Evolutionary conservation across 2,888 invertebrate species (phyloP), one percentile per base, ranked within the genome.

Genomic region (Nemapogon koenigi): DNA sequence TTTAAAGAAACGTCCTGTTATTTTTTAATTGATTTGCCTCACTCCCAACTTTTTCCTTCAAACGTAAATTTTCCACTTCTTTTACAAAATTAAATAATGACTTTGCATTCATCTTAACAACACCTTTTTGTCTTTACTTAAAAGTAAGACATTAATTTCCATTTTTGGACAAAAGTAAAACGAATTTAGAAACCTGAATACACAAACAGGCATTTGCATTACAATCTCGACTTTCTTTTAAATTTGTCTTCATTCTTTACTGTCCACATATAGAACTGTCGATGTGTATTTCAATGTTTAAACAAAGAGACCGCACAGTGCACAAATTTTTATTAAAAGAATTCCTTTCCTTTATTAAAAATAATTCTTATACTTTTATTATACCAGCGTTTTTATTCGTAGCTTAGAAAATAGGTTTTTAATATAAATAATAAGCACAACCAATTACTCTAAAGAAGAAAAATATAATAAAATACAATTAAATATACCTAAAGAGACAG

Each of bases 141-240:
- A 57, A 62, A 68, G 60, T 62, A 64, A 60, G 59, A 58, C 66
- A 61, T 61, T 64, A 63, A 68, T 68, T 70, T 68, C 64, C 63
- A 67, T 66, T 67, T 61, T 53, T 53, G n/a, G 41, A 55, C 52
- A 55, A 59, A 64, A 68, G 63, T 59, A 63, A 62, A 61, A 57
- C 61, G 59, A 61, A 66, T 67, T 63, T 49, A 55, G 63, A 60
- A 62, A 65, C 55, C 54, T 51, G 66, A 67, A 67, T 64, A 62
- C 59, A 53, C 61, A 68, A 64, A 60, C 54, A 57, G 53, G 54
- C 50, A 68, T 70, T 69, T 65, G 59, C 67, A 66, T 69, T 46
- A 63, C 62, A 67, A 67, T 62, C 54, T 52, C 47, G 53, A 46
- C 49, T 57, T 53, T 50, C 50, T 48, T 48, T 57, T 48, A 50